Conservation (phyloP, 2,797 vertebrate genomes). For the Thunnus albacares region DNA sequence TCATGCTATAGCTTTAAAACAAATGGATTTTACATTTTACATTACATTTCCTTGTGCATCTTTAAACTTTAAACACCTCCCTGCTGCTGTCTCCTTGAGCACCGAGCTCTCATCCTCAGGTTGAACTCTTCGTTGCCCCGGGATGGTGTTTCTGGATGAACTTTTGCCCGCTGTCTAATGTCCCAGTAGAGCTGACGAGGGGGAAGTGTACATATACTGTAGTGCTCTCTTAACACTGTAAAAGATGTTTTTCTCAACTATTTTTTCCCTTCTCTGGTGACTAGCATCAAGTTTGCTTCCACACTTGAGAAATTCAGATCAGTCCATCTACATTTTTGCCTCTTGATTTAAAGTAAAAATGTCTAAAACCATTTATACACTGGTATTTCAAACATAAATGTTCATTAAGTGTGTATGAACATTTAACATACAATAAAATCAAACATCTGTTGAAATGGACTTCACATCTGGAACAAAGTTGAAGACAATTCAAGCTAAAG, state of each 20-base stretch:
- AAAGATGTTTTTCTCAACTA: neutral
- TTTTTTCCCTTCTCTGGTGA: neutral
- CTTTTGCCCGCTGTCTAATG: neutral
- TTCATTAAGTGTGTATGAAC: no score
- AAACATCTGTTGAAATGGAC: no score
- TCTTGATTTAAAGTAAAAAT: neutral
- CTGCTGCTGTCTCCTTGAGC: neutral
- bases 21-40: neutral
- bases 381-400: no score
- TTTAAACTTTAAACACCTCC: neutral
- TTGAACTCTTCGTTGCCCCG: slow-evolving; percentile 22
- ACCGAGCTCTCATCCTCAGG: neutral
- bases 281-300: neutral
- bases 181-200: neutral
- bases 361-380: neutral
- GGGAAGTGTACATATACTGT: neutral
- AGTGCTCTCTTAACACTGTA: neutral
- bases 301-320: neutral
- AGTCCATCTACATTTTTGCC: neutral
- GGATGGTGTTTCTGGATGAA: slow-evolving; percentile 26
- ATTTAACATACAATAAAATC: no score
- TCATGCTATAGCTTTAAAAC: neutral
- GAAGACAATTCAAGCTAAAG: no score
- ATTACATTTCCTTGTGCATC: no score
- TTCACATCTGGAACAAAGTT: no score